These are phyloP conservation scores for Hipparchia semele DNA, from an alignment of 2,888 invertebrate species.

Conservation along the genomic window DNA sequence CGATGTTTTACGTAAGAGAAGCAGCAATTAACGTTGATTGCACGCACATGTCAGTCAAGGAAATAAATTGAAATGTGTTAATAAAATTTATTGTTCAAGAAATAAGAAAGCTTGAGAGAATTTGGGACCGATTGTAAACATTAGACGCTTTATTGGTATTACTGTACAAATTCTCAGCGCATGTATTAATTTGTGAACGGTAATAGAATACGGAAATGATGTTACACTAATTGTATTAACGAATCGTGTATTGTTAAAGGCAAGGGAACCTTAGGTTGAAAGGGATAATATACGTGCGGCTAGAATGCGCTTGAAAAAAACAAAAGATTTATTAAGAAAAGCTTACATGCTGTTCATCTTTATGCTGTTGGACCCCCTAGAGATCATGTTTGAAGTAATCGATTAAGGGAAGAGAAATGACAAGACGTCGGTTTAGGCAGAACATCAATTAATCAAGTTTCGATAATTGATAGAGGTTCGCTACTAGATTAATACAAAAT, in stretches of 20 bases:
- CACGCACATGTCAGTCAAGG: conserved; percentile 57
- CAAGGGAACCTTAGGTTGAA: conserved; percentile 1
- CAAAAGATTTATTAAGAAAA: conserved; percentile 68
- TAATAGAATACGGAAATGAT: conserved; percentile 58
- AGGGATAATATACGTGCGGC: conserved; percentile 30
- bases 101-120: conserved; percentile 70
- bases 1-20: conserved; percentile 66
- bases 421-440: conserved; percentile 76
- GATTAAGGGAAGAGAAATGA: conserved; percentile 82
- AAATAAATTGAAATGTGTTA: conserved; percentile 76
- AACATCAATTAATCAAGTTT: conserved; percentile 77
- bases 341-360: conserved; percentile 59
- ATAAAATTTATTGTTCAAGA: conserved; percentile 74
- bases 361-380: conserved; percentile 73
- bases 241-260: conserved; percentile 40
- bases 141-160: conserved; percentile 55
- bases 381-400: conserved; percentile 78
- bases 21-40: conserved; percentile 78
- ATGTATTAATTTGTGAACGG: conserved; percentile 55
- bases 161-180: conserved; percentile 54
- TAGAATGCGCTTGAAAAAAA: conserved; percentile 45
- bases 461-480: conserved; percentile 76
- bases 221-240: conserved; percentile 48
- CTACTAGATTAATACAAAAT: conserved; percentile 76
- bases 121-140: conserved; percentile 62